Evolutionary conservation across 1,140 invertebrate genomes (phyloP), one percentile per base, ranked within the genome.

Genomic region (Maniola jurtina): DNA sequence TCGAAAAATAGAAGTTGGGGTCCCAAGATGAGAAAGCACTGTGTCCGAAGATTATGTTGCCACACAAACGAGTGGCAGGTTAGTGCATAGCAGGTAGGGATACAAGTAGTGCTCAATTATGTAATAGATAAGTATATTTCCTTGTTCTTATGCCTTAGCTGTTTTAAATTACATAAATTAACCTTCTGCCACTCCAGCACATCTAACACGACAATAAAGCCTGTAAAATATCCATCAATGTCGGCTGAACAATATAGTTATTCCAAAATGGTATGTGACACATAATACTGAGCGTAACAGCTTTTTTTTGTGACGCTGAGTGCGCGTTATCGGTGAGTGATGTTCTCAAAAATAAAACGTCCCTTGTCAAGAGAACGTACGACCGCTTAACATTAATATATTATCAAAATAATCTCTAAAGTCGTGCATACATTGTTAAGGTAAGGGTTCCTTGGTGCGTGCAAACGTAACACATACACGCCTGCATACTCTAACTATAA

Each of bases 271-370:
- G 75, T 83, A 80, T 75, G 80, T 73, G 82, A 85, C 84, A 88
- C 79, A 77, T 82, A 76, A 81, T 73, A 80, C 77, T 67, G 58
- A 72, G 62, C 76, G 75, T 83, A 80, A 84, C 72, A 75, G 77
- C 77, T 83, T 83, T 86, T 86, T 86, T 86, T 86, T 83, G 73
- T 84, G 72, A 76, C 77, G 73, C 80, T 75, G 74, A 65, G 68
- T 79, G 67, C 72, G 74, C 84, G 79, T 88, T 89, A 88, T 87
- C 85, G 75, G 80, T 89, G 88, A 89, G 69, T 89, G 80, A 89
- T 89, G 88, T 89, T 88, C 83, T 89, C 84, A 79, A 90, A 89
- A 90, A 90, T 90, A 89, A 89, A 88, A 86, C 83, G 77, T 75
- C 78, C 74, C 85, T 71, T 64, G 71, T 75, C 52, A 77, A 74